These are phyloP conservation scores for Gryon sp. DNA, from an alignment of 1,140 invertebrate species.

Conservation along the genomic window DNA sequence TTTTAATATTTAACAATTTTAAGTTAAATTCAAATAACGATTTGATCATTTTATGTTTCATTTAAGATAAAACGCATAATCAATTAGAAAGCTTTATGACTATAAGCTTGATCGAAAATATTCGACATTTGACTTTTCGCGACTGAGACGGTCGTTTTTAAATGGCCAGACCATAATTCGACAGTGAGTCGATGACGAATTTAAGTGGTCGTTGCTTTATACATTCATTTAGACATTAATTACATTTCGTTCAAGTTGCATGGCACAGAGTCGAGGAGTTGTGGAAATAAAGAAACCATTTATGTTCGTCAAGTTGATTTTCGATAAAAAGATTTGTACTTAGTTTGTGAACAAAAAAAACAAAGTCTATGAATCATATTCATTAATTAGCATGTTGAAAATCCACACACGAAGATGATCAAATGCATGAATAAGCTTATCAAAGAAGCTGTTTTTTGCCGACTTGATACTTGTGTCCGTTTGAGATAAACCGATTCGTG, in stretches of 20 bases:
- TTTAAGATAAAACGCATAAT: too few species aligned
- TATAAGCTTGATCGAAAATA: conserved; percentile 1
- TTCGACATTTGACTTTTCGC: conserved; percentile 24
- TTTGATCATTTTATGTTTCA: too few species aligned
- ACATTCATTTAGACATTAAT: conserved; percentile 13
- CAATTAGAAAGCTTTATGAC: background rate
- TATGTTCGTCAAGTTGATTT: conserved; percentile 3
- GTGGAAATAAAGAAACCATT: conserved; percentile 15
- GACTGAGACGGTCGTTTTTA: conserved; percentile 24
- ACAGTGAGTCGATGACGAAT: conserved; percentile 53
- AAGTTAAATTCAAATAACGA: too few species aligned
- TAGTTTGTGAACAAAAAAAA: too few species aligned
- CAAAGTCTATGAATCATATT: conserved; percentile 27
- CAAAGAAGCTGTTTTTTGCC: conserved; percentile 25
- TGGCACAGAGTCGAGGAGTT: background rate
- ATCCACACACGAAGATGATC: conserved; percentile 18
- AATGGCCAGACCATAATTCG: conserved; percentile 41
- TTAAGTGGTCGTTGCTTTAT: conserved; percentile 44
- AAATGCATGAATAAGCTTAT: conserved; percentile 25
- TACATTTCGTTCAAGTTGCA: conserved; percentile 6
- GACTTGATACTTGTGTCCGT: conserved; percentile 21
- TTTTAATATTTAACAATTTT: too few species aligned
- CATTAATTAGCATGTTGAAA: background rate
- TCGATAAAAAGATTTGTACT: background rate
- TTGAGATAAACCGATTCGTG: conserved; percentile 38